phyloP scores from a whole-genome alignment of 2,113 vertebrate species.

The Oplegnathus fasciatus region DNA sequence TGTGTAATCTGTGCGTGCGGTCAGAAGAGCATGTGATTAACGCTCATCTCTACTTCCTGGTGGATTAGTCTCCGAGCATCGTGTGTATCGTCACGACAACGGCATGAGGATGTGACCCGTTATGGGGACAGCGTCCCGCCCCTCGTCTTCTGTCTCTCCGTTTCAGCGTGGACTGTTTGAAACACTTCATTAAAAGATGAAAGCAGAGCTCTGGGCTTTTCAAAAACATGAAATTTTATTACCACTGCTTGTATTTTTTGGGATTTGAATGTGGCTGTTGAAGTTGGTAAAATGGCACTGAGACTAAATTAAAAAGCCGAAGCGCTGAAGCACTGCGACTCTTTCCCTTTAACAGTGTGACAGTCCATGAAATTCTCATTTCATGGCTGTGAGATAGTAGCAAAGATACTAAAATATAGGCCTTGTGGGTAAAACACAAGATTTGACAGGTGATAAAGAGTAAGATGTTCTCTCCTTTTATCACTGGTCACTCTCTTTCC shows the following conservation, averaged over 20 bases:
- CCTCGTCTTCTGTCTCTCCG: not conserved
- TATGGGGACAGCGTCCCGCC: not conserved
- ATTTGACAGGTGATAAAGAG: not conserved
- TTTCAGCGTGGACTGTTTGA: not conserved
- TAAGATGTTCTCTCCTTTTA: not conserved
- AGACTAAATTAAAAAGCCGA: not conserved
- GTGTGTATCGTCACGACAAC: constrained; percentile 34
- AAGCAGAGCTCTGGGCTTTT: not conserved
- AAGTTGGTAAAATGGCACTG: not conserved
- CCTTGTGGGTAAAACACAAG: not conserved
- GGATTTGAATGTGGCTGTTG: not conserved
- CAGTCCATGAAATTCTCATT: constrained; percentile 5
- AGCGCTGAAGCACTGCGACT: not conserved
- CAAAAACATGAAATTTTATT: not conserved
- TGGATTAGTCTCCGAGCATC: constrained; percentile 58
- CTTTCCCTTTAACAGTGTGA: not conserved
- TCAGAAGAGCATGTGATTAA: constrained; percentile 63
- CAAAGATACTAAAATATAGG: not conserved
- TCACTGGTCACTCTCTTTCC: not conserved
- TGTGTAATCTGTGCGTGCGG: constrained; percentile 63
- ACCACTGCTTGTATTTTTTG: not conserved
- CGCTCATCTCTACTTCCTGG: constrained; percentile 64
- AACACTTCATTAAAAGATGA: not conserved
- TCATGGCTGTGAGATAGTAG: not conserved
- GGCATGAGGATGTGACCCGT: constrained; percentile 38